Evolutionary conservation across 1,140 invertebrate species (phyloP).

Genomic region (Conopomorpha cramerella): DNA sequence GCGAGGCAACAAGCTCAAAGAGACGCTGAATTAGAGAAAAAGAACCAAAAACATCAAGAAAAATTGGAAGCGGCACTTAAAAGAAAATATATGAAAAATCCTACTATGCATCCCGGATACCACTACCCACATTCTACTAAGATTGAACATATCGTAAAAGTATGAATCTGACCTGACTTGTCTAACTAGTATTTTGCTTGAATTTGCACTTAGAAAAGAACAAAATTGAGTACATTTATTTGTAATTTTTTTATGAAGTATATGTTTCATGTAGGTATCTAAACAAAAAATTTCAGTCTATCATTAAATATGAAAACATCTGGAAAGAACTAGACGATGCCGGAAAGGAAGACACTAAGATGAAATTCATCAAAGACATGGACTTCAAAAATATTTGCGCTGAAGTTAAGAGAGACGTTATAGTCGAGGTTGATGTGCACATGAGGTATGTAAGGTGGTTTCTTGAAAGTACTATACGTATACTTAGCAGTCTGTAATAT

Average conservation of each 20-base stretch:
- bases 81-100: conserved; percentile 39
- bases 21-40: conserved; percentile 16
- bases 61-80: conserved; percentile 20
- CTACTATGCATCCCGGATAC: conserved; percentile 31
- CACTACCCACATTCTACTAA: conserved; percentile 24
- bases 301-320: conserved; percentile 16
- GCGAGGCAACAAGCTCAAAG: conserved; percentile 20
- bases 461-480: too few species aligned
- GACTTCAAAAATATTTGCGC: conserved; percentile 18
- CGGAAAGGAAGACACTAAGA: conserved; percentile 15
- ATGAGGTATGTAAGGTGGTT: conserved; percentile 36
- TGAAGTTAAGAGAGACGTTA: conserved; percentile 22
- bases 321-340: conserved; percentile 22
- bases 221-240: too few species aligned
- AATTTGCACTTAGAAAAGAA: too few species aligned
- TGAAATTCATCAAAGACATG: conserved; percentile 14
- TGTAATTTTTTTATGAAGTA: too few species aligned
- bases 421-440: conserved; percentile 13
- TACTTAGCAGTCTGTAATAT: too few species aligned
- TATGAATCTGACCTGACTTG: conserved; percentile 7
- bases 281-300: conserved; percentile 16
- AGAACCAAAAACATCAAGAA: conserved; percentile 16
- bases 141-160: conserved; percentile 15
- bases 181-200: conserved; percentile 6
- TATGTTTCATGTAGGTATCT: too few species aligned